Evolutionary conservation across 1,140 invertebrate species (phyloP), one percentile per base, ranked within the genome.

Genomic region (Parapsyche elsis): DNA sequence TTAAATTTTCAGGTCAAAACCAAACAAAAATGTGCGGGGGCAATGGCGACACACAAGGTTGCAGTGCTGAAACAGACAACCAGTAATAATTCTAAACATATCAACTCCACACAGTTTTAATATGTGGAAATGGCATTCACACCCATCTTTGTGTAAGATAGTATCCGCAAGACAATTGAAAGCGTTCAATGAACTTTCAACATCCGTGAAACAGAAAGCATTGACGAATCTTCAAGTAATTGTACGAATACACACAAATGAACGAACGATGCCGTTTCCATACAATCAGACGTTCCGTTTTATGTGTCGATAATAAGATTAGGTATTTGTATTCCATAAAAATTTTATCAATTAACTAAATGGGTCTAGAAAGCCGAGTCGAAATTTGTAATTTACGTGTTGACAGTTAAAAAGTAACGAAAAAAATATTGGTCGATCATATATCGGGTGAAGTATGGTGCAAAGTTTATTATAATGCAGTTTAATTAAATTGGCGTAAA

Each of bases 21-120:
- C 80, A 83, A 81, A 79, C 83, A 76, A 82, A 82, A 80, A 82
- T 74, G 81, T 83, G 81, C 79, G 83, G 83, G 73, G 83, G 81
- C 74, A 81, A 83, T 79, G 81, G 81, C 83, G 83, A 83, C 83
- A 81, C 76, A 71, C 78, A 81, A 80, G 79, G 83, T 80, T 83
- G 83, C 83, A 82, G 83, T 79, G 77, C 46, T 80, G 74, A 83
- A 80, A 45, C 79, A 67, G 79, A 81, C 82, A 82, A 81, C 83
- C 83, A 83, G 71, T 83, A 83, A 83, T 74, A 77, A 77, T 82
- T 81, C 74, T 80, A 81, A 81, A 83, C 82, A 83, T 83, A 83
- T 83, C 82, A 83, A 83, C 82, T 83, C 79, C 82, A 83, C 79
- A 78, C 64, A 57, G 75, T 73, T 73, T 71, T 74, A 73, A 80